A percentile compares a stretch with the other conserved stretches of the same genome.
Conservation (phyloP, 1,140 invertebrate genomes). For the Eriocheir sinensis region DNA sequence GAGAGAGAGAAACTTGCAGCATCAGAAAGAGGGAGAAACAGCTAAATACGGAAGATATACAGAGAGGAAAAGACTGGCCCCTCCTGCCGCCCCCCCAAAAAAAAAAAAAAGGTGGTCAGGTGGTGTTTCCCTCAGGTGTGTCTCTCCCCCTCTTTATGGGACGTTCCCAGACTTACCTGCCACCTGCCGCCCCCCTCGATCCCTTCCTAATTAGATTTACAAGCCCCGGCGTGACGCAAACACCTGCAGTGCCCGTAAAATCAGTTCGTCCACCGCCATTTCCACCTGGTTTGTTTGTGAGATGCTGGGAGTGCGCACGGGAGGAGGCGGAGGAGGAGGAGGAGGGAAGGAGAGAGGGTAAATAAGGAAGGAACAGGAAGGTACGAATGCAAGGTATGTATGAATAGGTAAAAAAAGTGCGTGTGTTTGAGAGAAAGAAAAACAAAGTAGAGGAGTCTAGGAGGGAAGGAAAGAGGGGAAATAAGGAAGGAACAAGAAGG, state of each 20-base stretch:
- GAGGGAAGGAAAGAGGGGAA: too few species aligned
- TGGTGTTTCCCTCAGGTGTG: not conserved
- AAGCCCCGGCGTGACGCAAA: not conserved
- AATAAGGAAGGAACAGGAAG: too few species aligned
- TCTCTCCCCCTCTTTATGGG: slow-evolving; percentile 14
- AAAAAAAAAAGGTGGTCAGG: not conserved
- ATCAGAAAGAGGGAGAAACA: slow-evolving; percentile 28
- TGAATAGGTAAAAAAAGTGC: too few species aligned
- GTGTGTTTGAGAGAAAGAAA: too few species aligned
- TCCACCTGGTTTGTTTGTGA: not conserved
- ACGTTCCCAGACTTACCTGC: not conserved
- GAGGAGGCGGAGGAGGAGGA: not conserved
- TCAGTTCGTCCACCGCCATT: not conserved
- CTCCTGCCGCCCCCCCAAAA: too few species aligned
- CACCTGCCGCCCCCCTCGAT: not conserved
- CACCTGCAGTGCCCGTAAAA: slow-evolving; percentile 13
- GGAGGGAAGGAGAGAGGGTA: too few species aligned
- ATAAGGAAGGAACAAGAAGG: too few species aligned
- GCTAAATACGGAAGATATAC: not conserved
- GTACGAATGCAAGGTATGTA: too few species aligned
- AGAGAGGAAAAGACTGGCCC: too few species aligned
- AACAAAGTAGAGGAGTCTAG: too few species aligned
- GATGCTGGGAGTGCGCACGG: not conserved
- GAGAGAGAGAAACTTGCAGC: slow-evolving; percentile 21
- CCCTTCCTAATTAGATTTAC: slow-evolving; percentile 8